Percentiles rank a stretch among this genome's conserved stretches.
phyloP scores from a whole-genome alignment of 2,797 vertebrate genomes.

The Poecilia velifera region DNA sequence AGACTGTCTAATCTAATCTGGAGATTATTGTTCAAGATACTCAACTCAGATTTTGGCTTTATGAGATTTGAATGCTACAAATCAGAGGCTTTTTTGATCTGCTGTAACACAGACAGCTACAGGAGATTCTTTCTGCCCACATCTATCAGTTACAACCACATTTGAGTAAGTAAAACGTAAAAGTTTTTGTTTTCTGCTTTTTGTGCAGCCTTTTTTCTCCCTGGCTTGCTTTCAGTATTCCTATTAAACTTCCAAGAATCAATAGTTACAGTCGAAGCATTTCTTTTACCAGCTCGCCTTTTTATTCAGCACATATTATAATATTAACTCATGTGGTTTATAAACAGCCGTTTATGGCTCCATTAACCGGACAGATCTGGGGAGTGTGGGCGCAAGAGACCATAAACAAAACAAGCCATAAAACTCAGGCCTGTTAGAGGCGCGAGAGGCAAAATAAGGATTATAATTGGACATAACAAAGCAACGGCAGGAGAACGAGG shows the following conservation, averaged over 20 bases:
- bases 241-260: slow-evolving; percentile 34
- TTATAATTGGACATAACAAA: slow-evolving; percentile 29
- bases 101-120: too few relatives aligned
- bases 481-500: slow-evolving; percentile 26
- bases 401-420: slow-evolving; percentile 38
- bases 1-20: neutral
- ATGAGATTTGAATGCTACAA: neutral
- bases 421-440: slow-evolving; percentile 45
- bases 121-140: neutral
- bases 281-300: slow-evolving; percentile 37
- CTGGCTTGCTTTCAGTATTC: slow-evolving; percentile 3
- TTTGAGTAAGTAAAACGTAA: neutral
- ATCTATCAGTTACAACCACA: neutral
- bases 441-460: slow-evolving; percentile 7
- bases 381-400: slow-evolving; percentile 30
- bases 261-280: slow-evolving; percentile 32
- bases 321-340: slow-evolving; percentile 44
- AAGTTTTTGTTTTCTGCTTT: neutral
- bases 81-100: neutral
- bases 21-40: neutral
- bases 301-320: slow-evolving; percentile 38
- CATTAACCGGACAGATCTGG: slow-evolving; percentile 52
- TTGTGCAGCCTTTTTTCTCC: neutral
- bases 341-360: slow-evolving; percentile 54
- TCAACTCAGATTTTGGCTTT: neutral